Percentiles rank a stretch among this genome's conserved stretches.
These are phyloP conservation scores for Oreotrochilus melanogaster DNA, from an alignment of 2,113 vertebrate species.

Conservation along the genomic window DNA sequence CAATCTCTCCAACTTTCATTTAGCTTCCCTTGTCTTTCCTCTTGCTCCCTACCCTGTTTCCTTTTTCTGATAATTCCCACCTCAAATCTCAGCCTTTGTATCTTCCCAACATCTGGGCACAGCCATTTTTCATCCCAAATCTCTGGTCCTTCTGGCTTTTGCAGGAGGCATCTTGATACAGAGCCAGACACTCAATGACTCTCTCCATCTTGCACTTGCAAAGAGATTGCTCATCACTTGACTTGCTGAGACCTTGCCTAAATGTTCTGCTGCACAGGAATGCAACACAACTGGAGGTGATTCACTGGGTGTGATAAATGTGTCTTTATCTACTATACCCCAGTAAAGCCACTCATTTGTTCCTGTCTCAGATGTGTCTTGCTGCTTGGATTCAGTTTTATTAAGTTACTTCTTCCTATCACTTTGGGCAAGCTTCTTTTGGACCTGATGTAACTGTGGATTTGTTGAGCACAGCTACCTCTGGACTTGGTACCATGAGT, in stretches of 20 bases:
- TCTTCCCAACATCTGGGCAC: background rate
- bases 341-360: background rate
- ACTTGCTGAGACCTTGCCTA: background rate
- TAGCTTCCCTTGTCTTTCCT: background rate
- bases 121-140: background rate
- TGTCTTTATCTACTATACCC: background rate
- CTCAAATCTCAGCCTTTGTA: background rate
- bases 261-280: background rate
- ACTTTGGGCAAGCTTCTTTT: background rate
- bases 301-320: background rate
- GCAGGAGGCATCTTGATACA: background rate
- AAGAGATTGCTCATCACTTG: background rate
- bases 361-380: background rate
- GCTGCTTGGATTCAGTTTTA: background rate
- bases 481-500: background rate
- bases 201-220: background rate
- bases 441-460: background rate
- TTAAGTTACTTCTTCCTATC: background rate
- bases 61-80: background rate
- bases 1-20: background rate
- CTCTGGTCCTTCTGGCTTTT: background rate
- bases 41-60: background rate
- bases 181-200: fast-evolving
- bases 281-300: background rate
- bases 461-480: background rate